Evolutionary conservation across 1,140 invertebrate species (phyloP).

Genomic region (Listronotus oregonensis): DNA sequence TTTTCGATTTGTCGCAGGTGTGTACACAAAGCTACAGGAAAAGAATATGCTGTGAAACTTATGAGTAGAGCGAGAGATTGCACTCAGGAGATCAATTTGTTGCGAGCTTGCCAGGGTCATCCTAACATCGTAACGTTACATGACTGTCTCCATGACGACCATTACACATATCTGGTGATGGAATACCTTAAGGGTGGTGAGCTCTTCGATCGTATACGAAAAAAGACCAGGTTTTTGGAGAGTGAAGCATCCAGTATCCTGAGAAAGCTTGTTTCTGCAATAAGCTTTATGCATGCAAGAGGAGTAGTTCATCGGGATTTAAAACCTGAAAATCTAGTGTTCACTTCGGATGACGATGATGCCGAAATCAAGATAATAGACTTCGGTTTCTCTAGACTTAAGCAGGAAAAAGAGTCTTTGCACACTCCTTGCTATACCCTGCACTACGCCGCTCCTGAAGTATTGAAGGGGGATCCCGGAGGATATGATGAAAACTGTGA

Average conservation of each 20-base stretch:
- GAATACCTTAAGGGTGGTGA: slow-evolving; percentile 89
- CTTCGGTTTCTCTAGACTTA: slow-evolving; percentile 86
- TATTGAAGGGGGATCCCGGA: slow-evolving; percentile 64
- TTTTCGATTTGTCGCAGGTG: slow-evolving; percentile 89
- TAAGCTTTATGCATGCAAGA: slow-evolving; percentile 79
- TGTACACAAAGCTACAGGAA: slow-evolving; percentile 67
- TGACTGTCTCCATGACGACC: slow-evolving; percentile 81
- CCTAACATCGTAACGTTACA: slow-evolving; percentile 85
- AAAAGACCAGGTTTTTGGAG: slow-evolving; percentile 71
- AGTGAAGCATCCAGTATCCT: slow-evolving; percentile 72
- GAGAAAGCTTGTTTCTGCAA: slow-evolving; percentile 78
- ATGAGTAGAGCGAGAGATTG: slow-evolving; percentile 79
- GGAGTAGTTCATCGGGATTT: slow-evolving; percentile 87
- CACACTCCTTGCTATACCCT: slow-evolving; percentile 87
- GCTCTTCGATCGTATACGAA: slow-evolving; percentile 71
- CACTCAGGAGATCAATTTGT: slow-evolving; percentile 75
- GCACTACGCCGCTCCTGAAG: slow-evolving; percentile 91
- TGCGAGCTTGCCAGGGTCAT: slow-evolving; percentile 84
- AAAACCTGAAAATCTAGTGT: slow-evolving; percentile 89
- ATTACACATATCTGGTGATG: slow-evolving; percentile 83
- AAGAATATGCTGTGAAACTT: slow-evolving; percentile 90
- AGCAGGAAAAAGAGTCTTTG: slow-evolving; percentile 67
- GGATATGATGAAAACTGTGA: slow-evolving; percentile 89
- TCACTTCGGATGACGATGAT: slow-evolving; percentile 65
- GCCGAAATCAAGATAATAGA: slow-evolving; percentile 84